A percentile compares a stretch with the other conserved stretches of the same genome.
These are phyloP conservation scores for Alouatta palliata DNA, from an alignment of 2,113 vertebrate genomes.

Conservation along the genomic window DNA sequence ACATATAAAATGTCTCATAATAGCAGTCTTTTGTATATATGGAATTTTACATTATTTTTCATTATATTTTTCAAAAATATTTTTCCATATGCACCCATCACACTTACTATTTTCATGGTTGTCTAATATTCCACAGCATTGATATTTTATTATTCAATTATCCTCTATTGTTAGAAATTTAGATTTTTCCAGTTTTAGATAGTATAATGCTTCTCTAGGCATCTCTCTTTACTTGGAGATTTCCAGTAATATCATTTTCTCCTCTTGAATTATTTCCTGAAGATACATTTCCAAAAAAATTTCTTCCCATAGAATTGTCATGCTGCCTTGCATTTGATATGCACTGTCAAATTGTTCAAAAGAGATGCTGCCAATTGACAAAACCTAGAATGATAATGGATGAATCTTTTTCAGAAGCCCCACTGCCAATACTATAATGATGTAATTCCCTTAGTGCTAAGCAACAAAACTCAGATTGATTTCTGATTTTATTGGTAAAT, in stretches of 20 bases:
- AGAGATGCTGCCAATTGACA: background rate
- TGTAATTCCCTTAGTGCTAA: background rate
- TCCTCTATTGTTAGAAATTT: background rate
- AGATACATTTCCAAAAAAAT: background rate
- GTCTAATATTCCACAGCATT: background rate
- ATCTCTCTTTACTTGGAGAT: background rate
- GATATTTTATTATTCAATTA: background rate
- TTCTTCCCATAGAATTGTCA: background rate
- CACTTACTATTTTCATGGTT: conserved; percentile 4
- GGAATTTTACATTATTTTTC: conserved; percentile 3
- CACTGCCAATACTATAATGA: background rate
- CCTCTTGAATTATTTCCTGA: conserved; percentile 28
- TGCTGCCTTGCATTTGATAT: background rate
- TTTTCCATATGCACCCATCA: background rate
- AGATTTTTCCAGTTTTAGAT: background rate
- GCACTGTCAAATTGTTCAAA: background rate
- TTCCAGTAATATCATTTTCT: conserved; percentile 42
- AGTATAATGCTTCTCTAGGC: background rate
- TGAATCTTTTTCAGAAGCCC: background rate
- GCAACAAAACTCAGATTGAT: conserved; percentile 7
- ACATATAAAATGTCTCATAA: conserved; percentile 4
- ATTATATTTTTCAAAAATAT: background rate
- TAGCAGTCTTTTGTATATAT: background rate
- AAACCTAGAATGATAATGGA: background rate
- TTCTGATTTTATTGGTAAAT: conserved; percentile 24